Conservation (phyloP, 2,113 vertebrate genomes). For the Dryoscopus gambensis region DNA sequence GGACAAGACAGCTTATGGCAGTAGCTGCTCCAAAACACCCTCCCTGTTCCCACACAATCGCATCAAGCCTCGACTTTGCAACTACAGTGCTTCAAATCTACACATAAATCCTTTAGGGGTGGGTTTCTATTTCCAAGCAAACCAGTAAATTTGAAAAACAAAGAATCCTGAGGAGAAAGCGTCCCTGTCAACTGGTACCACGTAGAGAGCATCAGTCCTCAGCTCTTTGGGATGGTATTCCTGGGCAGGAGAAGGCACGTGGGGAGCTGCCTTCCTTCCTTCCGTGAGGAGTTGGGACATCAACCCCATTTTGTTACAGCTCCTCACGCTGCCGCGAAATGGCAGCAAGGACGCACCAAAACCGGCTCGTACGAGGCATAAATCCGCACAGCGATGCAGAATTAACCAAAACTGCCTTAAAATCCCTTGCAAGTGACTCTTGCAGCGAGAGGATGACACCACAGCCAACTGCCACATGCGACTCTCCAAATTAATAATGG, state of each 20-base stretch:
- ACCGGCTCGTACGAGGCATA: not conserved
- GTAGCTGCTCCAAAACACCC: not conserved
- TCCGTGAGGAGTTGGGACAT: not conserved
- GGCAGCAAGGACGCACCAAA: not conserved
- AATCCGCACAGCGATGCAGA: not conserved
- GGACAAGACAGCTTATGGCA: not conserved
- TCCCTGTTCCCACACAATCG: not conserved
- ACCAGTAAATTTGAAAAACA: not conserved
- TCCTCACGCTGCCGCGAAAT: not conserved
- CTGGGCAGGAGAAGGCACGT: not conserved
- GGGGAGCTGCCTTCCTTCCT: not conserved
- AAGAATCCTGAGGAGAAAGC: conserved; percentile 23
- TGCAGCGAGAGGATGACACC: not conserved
- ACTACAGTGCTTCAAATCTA: not conserved
- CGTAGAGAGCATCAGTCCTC: fast-evolving
- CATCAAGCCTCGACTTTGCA: not conserved
- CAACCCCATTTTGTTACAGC: conserved; percentile 17
- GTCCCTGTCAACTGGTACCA: not conserved
- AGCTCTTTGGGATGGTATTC: not conserved
- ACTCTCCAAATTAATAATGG: conserved; percentile 44
- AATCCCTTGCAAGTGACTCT: conserved; percentile 14
- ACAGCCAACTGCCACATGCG: not conserved
- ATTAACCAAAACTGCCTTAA: not conserved
- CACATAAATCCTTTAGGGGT: not conserved
- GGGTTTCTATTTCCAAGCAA: not conserved